These are phyloP conservation scores for Ageneiosus marmoratus DNA, from an alignment of 2,113 vertebrate species.

Conservation along the genomic window DNA sequence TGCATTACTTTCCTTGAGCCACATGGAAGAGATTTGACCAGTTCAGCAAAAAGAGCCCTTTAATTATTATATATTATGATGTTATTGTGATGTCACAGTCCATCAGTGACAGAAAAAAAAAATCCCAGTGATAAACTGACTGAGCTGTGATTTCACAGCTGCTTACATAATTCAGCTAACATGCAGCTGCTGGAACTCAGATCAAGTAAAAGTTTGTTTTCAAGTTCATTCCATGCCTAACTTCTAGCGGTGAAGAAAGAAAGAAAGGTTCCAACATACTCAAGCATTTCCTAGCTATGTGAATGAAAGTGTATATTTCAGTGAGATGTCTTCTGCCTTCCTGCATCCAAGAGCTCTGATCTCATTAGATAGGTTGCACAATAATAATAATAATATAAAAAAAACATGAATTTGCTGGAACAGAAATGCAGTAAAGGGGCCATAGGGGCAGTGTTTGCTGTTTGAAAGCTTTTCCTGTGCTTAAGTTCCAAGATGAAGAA, in stretches of 20 bases:
- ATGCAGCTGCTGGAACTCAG: slow-evolving; percentile 29
- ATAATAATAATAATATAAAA: background rate
- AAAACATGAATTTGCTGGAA: background rate
- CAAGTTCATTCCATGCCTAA: slow-evolving; percentile 5
- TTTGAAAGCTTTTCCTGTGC: background rate
- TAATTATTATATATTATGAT: slow-evolving; percentile 39
- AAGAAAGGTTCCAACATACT: background rate
- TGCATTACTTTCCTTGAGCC: slow-evolving; percentile 13
- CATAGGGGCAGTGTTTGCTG: background rate
- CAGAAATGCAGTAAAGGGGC: background rate
- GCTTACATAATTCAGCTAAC: slow-evolving; percentile 39
- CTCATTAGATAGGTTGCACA: slow-evolving; percentile 1
- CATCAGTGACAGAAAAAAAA: slow-evolving; percentile 5
- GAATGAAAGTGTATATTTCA: background rate
- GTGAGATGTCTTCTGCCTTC: background rate
- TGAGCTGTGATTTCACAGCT: slow-evolving; percentile 11
- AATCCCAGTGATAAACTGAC: slow-evolving; percentile 18
- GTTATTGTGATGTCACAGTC: slow-evolving; percentile 20
- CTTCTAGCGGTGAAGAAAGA: slow-evolving; percentile 1
- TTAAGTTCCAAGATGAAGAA: background rate
- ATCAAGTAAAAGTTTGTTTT: slow-evolving; percentile 6
- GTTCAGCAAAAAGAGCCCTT: background rate
- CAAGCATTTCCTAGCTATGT: background rate
- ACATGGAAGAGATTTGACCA: slow-evolving; percentile 16
- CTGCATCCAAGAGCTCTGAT: slow-evolving; percentile 3